Base-by-base conservation (phyloP, 2,888 invertebrate species). In the Vesta saturnalis region DNA sequence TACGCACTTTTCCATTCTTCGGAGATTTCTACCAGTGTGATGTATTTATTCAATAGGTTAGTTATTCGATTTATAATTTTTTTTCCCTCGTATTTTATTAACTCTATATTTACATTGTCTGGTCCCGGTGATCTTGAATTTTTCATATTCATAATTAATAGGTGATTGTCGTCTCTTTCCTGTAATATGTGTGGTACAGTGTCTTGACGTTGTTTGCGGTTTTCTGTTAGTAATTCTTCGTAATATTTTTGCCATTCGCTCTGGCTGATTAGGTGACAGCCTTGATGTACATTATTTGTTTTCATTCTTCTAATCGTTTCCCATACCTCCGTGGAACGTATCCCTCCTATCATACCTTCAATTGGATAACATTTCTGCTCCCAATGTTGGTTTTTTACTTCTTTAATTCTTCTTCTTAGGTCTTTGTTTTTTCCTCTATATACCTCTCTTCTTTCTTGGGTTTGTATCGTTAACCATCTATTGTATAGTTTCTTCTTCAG, bases 311-410 rank as follows among this genome's bases (percentile, higher is more conserved):
- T 35, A 10, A 35, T 10, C 10, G 35, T 35, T 35, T 35, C 10
- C 35, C 35, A 35, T 5, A 35, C 35, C 10, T 35, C 35, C 10
- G 35, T 35, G 10, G 35, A 35, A 5, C 35, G 5, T 8, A 35
- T 8, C 10, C 35, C 35, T 35, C 35, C 35, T 35, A 35, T 35
- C 35, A 35, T 35, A 10, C 35, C 35, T 35, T 35, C 35, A 35
- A 35, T 35, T 10, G 5, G 35, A 35, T 8, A 8, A 35, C 35
- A 35, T 35, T 35, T 35, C 10, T 35, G n/a, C 10, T 35, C 35
- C 35, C 35, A 35, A 35, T 35, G 10, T 35, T 35, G 35, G 35
- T 52, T 52, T 52, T 52, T 16, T 52, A 52, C n/a, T 14, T 52
- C n/a, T n/a, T n/a, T n/a, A n/a, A n/a, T n/a, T n/a, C n/a, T n/a